Conservation (phyloP, 2,888 invertebrate species). For the Eugnorisma glareosa region DNA sequence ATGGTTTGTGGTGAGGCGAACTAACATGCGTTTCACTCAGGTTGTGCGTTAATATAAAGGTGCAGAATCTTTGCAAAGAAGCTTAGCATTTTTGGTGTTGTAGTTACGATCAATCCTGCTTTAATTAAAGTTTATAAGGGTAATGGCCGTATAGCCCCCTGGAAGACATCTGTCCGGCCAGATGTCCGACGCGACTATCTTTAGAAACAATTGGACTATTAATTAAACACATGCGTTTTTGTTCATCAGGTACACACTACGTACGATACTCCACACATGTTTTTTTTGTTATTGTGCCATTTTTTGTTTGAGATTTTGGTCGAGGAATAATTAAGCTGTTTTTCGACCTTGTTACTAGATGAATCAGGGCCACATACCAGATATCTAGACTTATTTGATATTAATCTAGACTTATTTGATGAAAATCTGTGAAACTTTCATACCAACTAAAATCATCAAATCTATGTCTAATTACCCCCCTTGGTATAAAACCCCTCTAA, state of each 20-base stretch:
- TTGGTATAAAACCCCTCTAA: too few species aligned
- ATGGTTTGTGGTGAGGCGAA: conserved; percentile 23
- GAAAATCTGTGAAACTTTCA: too few species aligned
- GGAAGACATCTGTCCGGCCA: conserved; percentile 50
- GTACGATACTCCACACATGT: conserved; percentile 42
- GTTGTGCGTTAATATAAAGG: neutral
- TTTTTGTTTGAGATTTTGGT: conserved; percentile 48
- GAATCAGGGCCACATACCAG: conserved; percentile 37
- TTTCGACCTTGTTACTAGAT: conserved; percentile 54
- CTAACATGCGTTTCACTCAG: conserved; percentile 10
- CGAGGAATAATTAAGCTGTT: conserved; percentile 54
- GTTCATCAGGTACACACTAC: conserved; percentile 27
- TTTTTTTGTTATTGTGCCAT: conserved; percentile 40
- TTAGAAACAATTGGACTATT: conserved; percentile 45
- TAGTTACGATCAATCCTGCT: neutral
- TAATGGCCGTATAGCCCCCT: conserved; percentile 21
- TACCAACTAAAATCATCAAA: too few species aligned
- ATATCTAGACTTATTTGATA: conserved; percentile 41
- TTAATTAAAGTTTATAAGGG: conserved; percentile 30
- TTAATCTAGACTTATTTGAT: too few species aligned
- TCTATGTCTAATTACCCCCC: too few species aligned
- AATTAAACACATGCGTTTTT: conserved; percentile 37
- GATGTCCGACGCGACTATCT: conserved; percentile 50
- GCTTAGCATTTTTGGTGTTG: neutral
- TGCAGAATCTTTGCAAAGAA: neutral